phyloP scores from a whole-genome alignment of 1,140 invertebrate species.

The Hyphantria cunea region DNA sequence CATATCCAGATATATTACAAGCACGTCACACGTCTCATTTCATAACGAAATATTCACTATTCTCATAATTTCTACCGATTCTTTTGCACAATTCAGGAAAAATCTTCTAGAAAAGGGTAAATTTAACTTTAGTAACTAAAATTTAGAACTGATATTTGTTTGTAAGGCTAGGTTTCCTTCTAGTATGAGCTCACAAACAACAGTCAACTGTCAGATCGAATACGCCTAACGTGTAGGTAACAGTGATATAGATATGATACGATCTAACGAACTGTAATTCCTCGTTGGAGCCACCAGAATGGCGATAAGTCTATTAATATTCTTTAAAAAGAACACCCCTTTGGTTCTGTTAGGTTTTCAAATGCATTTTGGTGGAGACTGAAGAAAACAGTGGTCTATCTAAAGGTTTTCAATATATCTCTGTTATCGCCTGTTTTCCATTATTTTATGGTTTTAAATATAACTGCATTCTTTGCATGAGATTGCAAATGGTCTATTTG shows the following conservation, averaged over 20 bases:
- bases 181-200: slow-evolving; percentile 18
- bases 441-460: no score
- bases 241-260: slow-evolving; percentile 46
- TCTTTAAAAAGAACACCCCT: not conserved
- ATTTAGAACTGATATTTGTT: slow-evolving; percentile 3
- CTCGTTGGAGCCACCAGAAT: slow-evolving; percentile 25
- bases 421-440: no score
- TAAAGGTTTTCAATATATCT: no score
- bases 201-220: slow-evolving; percentile 33
- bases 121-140: not conserved
- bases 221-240: slow-evolving; percentile 36
- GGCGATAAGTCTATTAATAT: slow-evolving; percentile 7
- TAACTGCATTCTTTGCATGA: no score
- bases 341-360: not conserved
- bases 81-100: slow-evolving; percentile 1
- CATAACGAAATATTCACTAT: slow-evolving; percentile 10
- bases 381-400: no score
- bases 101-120: not conserved
- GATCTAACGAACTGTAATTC: slow-evolving; percentile 53
- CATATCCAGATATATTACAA: slow-evolving; percentile 1
- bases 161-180: not conserved
- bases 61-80: slow-evolving; percentile 14
- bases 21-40: slow-evolving; percentile 22
- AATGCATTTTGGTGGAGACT: no score
- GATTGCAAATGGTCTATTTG: no score